A percentile compares a stretch with the other conserved stretches of the same genome.
phyloP scores from a whole-genome alignment of 2,113 vertebrate species.

The Aepyceros melampus region DNA sequence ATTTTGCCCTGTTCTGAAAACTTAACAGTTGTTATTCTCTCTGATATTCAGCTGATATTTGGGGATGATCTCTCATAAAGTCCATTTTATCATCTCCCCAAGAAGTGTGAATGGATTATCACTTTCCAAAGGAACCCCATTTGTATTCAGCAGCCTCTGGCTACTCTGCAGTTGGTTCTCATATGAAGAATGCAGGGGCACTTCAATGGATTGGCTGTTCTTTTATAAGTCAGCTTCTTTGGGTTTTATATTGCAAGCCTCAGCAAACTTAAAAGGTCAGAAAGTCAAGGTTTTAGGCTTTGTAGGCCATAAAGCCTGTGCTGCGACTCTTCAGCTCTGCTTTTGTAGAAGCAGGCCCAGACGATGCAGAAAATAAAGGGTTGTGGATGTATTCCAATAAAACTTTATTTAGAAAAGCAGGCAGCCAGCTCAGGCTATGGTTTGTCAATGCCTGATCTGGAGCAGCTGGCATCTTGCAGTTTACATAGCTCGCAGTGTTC shows the following conservation, averaged over 20 bases:
- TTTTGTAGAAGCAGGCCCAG: background rate
- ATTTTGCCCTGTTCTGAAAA: background rate
- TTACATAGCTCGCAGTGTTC: background rate
- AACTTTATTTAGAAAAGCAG: background rate
- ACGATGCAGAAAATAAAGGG: background rate
- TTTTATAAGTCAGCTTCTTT: background rate
- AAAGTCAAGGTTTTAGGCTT: background rate
- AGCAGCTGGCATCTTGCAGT: background rate
- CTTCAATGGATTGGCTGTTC: background rate
- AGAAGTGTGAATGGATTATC: background rate
- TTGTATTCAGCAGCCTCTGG: background rate
- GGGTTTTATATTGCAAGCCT: background rate
- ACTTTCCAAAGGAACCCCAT: background rate
- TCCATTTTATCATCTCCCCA: background rate
- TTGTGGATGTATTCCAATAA: background rate
- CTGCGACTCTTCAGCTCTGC: background rate
- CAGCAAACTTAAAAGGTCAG: background rate
- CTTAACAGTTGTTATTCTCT: background rate
- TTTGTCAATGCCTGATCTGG: background rate
- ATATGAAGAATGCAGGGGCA: background rate
- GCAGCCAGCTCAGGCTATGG: background rate
- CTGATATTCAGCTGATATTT: background rate
- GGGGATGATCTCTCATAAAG: background rate
- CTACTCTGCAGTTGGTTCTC: background rate
- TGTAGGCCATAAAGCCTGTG: background rate